phyloP scores from a whole-genome alignment of 2,888 invertebrate genomes.

The Serripes groenlandicus region DNA sequence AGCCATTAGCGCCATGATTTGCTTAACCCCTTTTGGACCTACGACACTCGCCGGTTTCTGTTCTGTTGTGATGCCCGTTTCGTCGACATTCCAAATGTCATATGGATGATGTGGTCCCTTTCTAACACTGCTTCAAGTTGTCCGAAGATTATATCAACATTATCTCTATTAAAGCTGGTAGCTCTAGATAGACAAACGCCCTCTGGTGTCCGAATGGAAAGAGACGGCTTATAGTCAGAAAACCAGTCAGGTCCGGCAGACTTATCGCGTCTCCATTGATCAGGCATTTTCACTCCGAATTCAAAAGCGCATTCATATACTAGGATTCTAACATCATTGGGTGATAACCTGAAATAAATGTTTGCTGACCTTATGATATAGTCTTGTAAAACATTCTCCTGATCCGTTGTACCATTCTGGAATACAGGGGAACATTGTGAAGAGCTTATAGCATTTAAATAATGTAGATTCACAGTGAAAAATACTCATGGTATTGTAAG shows the following conservation, averaged over 20 bases:
- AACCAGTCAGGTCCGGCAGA: conserved; percentile 38
- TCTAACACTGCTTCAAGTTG: conserved; percentile 29
- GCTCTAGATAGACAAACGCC: too few species aligned
- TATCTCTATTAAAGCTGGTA: conserved; percentile 34
- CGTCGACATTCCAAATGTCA: conserved; percentile 46
- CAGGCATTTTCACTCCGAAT: conserved; percentile 28
- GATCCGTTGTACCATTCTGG: conserved; percentile 13
- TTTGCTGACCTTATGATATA: conserved; percentile 36
- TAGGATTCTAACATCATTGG: conserved; percentile 26
- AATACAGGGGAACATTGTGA: background rate
- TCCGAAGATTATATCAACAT: conserved; percentile 19
- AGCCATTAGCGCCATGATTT: conserved; percentile 49
- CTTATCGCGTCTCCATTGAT: conserved; percentile 22
- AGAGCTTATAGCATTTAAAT: background rate
- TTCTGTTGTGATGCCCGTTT: conserved; percentile 34
- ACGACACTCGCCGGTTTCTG: conserved; percentile 25
- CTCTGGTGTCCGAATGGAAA: conserved; percentile 30
- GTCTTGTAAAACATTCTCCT: conserved; percentile 34
- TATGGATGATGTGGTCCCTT: conserved; percentile 13
- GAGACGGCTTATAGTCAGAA: conserved; percentile 53
- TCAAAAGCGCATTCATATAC: conserved; percentile 37
- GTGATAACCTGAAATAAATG: conserved; percentile 47
- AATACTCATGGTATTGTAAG: background rate
- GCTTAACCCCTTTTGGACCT: conserved; percentile 40
- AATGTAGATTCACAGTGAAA: too few species aligned